Percentiles rank a stretch among this genome's conserved stretches.
phyloP scores from a whole-genome alignment of 1,140 invertebrate genomes.

The Drosophila quadrilineata region DNA sequence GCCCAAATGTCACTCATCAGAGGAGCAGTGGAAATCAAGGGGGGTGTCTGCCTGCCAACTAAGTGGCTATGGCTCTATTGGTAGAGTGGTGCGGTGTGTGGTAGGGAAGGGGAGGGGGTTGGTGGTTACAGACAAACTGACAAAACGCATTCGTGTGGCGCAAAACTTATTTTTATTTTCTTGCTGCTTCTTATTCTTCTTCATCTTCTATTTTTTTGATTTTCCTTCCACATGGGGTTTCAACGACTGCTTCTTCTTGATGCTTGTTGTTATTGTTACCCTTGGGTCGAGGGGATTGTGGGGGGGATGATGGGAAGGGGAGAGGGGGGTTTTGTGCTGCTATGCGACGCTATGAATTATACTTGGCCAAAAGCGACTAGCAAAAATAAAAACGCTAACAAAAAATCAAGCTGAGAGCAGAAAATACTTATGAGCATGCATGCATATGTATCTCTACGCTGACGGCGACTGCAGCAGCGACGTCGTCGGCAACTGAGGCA shows the following conservation, averaged over 20 bases:
- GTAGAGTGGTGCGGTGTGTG: no score
- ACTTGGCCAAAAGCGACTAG: constrained; percentile 26
- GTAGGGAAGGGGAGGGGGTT: background rate
- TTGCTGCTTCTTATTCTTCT: constrained; percentile 19
- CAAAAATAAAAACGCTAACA: constrained; percentile 28
- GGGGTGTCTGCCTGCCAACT: no score
- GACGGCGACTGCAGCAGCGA: background rate
- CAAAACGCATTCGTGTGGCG: constrained; percentile 63
- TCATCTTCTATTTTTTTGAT: no score
- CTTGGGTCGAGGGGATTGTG: constrained; percentile 24
- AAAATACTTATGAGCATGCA: constrained; percentile 31
- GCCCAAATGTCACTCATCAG: constrained; percentile 59
- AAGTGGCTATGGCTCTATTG: no score
- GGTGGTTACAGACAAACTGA: constrained; percentile 7
- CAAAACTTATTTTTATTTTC: constrained; percentile 40
- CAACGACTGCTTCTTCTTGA: no score
- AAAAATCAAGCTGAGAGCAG: constrained; percentile 9
- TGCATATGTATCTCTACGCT: constrained; percentile 25
- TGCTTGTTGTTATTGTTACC: constrained; percentile 47
- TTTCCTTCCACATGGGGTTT: constrained; percentile 14
- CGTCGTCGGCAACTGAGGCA: constrained; percentile 7
- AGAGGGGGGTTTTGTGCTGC: constrained; percentile 15
- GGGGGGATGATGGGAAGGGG: no score
- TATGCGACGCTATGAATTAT: constrained; percentile 44
- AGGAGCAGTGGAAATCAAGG: constrained; percentile 25